Evolutionary conservation across 1,140 invertebrate species (phyloP).

Genomic region (Zeugodacus cucurbitae): DNA sequence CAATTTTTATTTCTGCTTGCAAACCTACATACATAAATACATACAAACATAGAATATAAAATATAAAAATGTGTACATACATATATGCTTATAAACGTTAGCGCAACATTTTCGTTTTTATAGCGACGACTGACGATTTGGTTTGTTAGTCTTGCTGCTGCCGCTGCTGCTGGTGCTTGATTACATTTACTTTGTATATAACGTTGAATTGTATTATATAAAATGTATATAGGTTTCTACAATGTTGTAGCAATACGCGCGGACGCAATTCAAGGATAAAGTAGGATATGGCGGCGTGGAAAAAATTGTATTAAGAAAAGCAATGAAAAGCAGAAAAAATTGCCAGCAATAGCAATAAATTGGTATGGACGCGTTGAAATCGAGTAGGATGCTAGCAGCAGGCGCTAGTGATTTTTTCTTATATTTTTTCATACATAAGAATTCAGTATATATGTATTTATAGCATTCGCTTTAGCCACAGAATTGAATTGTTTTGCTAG

Average conservation of each 20-base stretch:
- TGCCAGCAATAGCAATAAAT: constrained; percentile 17
- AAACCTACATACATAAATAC: neutral
- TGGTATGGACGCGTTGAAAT: neutral
- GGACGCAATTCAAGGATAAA: constrained; percentile 25
- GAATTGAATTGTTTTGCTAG: neutral
- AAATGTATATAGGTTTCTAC: neutral
- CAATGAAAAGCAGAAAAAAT: constrained; percentile 1
- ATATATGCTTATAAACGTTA: neutral
- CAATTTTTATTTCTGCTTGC: neutral
- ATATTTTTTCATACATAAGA: neutral
- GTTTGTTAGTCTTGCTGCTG: neutral
- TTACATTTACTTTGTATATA: constrained; percentile 34
- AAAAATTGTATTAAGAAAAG: constrained; percentile 12
- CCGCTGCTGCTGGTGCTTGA: constrained; percentile 11
- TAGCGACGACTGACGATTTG: neutral
- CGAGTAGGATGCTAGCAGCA: neutral
- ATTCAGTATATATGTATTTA: neutral
- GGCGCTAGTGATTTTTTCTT: neutral
- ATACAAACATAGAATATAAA: neutral
- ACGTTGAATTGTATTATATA: neutral
- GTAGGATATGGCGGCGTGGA: neutral
- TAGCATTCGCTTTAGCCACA: neutral
- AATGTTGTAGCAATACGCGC: neutral
- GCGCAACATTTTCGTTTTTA: neutral
- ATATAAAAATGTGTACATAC: neutral